Evolutionary conservation across 2,797 vertebrate genomes (phyloP).

Genomic region (Pangasius macronema): DNA sequence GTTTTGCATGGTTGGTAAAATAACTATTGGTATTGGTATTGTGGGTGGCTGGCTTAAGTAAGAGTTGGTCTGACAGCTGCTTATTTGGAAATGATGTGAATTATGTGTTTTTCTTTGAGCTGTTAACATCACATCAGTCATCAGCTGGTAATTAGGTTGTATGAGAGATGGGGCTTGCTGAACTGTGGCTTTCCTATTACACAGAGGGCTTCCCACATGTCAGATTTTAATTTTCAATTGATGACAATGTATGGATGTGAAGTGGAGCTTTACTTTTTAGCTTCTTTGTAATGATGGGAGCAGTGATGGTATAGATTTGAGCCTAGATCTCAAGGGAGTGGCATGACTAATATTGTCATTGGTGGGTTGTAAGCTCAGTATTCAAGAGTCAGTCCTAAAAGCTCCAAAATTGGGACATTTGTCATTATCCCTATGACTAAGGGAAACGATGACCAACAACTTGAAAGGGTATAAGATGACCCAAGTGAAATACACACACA

Average conservation of each 20-base stretch:
- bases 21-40: not conserved
- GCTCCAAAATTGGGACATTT: not conserved
- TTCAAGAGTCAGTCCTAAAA: not conserved
- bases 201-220: not conserved
- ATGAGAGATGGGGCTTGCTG: not conserved
- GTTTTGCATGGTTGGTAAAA: not conserved
- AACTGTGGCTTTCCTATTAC: not conserved
- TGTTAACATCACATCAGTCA: constrained; percentile 19
- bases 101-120: constrained; percentile 17
- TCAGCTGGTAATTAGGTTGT: constrained; percentile 28
- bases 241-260: not conserved
- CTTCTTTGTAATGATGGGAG: not conserved
- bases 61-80: constrained; percentile 4
- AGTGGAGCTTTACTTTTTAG: not conserved
- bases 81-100: constrained; percentile 29
- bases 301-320: not conserved
- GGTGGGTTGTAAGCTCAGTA: not conserved
- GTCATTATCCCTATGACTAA: constrained; percentile 21
- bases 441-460: not conserved
- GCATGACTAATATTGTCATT: constrained; percentile 1
- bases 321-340: not conserved
- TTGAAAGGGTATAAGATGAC: not conserved
- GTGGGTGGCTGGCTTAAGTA: not conserved
- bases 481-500: not conserved
- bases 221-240: constrained; percentile 10